These are phyloP conservation scores for Thalassoma bifasciatum DNA, from an alignment of 2,113 vertebrate species.

Conservation along the genomic window DNA sequence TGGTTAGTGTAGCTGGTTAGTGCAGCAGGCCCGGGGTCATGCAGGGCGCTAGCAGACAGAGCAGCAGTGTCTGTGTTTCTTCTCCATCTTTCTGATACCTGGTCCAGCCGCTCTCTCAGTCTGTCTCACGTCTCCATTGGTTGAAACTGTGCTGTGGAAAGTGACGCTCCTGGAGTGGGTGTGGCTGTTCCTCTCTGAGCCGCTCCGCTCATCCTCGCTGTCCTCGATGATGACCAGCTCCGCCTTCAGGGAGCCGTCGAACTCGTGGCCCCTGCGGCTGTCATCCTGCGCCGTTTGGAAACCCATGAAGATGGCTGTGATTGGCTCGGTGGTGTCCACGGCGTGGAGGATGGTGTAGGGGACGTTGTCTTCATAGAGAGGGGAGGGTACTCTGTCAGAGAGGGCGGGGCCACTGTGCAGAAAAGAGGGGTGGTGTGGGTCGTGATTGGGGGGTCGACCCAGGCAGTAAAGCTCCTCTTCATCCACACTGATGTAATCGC, in stretches of 20 bases:
- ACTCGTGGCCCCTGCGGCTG: conserved; percentile 71
- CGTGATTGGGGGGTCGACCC: background rate
- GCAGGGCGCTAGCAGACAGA: conserved; percentile 45
- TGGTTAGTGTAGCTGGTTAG: background rate
- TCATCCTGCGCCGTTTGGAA: conserved; percentile 85
- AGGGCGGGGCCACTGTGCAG: conserved; percentile 6
- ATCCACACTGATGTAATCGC: conserved; percentile 54
- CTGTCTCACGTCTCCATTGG: conserved; percentile 77
- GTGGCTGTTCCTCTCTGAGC: conserved; percentile 64
- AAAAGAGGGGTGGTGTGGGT: background rate
- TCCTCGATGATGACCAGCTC: conserved; percentile 90
- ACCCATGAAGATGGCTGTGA: conserved; percentile 95
- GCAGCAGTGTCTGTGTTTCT: conserved; percentile 69
- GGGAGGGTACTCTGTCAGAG: conserved; percentile 39
- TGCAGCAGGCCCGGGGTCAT: background rate
- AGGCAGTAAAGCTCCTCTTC: conserved; percentile 41
- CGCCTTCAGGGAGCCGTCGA: conserved; percentile 87
- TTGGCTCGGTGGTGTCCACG: conserved; percentile 84
- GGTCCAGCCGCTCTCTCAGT: conserved; percentile 75
- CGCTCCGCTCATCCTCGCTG: conserved; percentile 60
- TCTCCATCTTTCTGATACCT: conserved; percentile 83
- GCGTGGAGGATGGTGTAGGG: conserved; percentile 80
- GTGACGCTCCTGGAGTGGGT: conserved; percentile 28
- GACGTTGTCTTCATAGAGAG: conserved; percentile 30
- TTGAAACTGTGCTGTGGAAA: conserved; percentile 60